Base-by-base conservation (phyloP, 2,888 invertebrate genomes). In the Melipona bicolor region DNA sequence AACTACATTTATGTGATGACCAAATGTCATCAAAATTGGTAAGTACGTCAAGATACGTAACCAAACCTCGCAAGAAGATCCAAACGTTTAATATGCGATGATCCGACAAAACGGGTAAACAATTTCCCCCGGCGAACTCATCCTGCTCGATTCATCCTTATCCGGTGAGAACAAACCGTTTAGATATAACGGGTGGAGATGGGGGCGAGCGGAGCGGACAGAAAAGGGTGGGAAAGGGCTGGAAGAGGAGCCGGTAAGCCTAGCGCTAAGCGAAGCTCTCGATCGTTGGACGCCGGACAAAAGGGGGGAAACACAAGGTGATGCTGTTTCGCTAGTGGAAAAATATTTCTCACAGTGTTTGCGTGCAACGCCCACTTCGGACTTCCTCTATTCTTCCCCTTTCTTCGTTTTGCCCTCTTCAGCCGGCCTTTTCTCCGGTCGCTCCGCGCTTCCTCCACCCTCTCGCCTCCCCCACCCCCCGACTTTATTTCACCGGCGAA, bases 261-360 rank as follows among this genome's bases (percentile, higher is more conserved):
- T 65, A 17, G 61, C 54, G 67, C 13, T 64, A 61, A 19, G 27
- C 68, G 67, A 56, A 49, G 54, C 75, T n/a, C 19, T 43, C 61
- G 77, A 62, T 32, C 69, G 75, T n/a, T 52, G 54, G 21, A 19
- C 61, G 27, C 9, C 43, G 84, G 49, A 79, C 79, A 79, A 79
- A 84, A 79, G 75, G 24, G 75, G 75, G n/a, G 74, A 67, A 50
- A 32, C 79, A 72, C 79, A 72, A 75, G 84, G 75, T 67, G 79
- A 71, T 65, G 88, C 85, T 87, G 91, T 88, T 90, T 87, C 89
- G 88, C 90, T 90, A 81, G 87, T 89, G 91, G 92, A 92, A 93
- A 93, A 94, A 94, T 94, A 94, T 94, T 93, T 94, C 93, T 94
- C 92, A 87, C 91, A 91, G 91, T 90, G 87, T 86, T 88, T 90